phyloP scores from a whole-genome alignment of 1,140 invertebrate genomes.

The Metopolophium dirhodum region DNA sequence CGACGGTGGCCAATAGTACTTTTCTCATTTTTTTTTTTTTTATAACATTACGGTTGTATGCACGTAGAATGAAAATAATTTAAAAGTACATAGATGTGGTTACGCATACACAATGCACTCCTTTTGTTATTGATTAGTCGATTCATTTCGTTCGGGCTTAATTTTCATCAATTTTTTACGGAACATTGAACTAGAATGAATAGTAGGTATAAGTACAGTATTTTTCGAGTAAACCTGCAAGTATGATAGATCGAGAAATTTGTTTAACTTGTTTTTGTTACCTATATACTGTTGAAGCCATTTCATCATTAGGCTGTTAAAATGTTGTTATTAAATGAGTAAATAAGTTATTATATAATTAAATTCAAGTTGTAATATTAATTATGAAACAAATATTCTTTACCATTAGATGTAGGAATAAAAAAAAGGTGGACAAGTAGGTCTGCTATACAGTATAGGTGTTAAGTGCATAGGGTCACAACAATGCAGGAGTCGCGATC shows the following conservation, averaged over 20 bases:
- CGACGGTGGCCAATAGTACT: background rate
- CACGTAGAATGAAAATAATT: background rate
- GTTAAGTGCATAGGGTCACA: no score
- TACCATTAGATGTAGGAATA: no score
- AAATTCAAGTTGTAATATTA: no score
- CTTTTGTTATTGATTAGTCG: slow-evolving; percentile 22
- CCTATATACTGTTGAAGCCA: no score
- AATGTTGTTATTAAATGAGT: no score
- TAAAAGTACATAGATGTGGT: background rate
- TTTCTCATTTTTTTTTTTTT: background rate
- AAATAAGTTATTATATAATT: no score
- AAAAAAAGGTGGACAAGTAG: no score
- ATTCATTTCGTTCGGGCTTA: background rate
- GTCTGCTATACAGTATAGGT: no score
- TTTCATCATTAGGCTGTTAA: no score
- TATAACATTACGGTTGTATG: background rate
- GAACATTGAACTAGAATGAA: background rate
- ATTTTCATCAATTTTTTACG: background rate
- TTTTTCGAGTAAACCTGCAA: background rate
- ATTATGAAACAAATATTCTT: no score
- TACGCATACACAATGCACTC: background rate
- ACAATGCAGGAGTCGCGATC: no score
- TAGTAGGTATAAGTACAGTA: background rate
- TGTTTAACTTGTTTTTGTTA: background rate
- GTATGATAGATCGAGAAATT: background rate